Evolutionary conservation across 2,797 vertebrate species (phyloP), one percentile per base, ranked within the genome.

Genomic region (Okamejei kenojei): DNA sequence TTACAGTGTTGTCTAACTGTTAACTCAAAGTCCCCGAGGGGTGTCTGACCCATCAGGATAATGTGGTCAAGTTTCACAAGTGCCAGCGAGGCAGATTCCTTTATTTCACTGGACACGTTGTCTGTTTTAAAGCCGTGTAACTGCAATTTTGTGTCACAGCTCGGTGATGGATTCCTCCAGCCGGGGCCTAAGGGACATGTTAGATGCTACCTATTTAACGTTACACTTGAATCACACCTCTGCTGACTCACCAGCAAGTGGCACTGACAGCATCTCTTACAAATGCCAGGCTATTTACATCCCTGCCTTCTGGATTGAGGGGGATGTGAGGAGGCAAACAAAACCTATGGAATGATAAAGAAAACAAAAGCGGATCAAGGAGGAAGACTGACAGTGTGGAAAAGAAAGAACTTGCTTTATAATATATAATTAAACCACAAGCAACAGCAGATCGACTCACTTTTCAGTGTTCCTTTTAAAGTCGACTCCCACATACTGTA

Each of bases 181-280:
- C n/a, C 0, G 17, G 32, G 35, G 71, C 73, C 65, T 29, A 71
- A 54, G 90, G 90, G 90, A 26, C 38, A 38, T 21, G 73, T 74
- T 54, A 92, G 19, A 92, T 76, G 76, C 54, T 92, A 92, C 71
- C 90, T 68, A 32, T 65, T 65, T 68, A 68, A 29, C 71, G 54
- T 92, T 71, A 38, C 29, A 76, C 71, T 76, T 74, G 71, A 92
- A 92, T 92, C 90, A 76, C 90, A 92, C 90, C 71, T 92, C 71
- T 92, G 90, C 71, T 92, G 90, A 92, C 71, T 92, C 90, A 92
- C 90, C 5, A 76, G 11, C 23, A 26, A 74, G 71, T 29, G 23
- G 38, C 90, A 76, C 90, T 92, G 90, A 92, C 35, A 91, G 90
- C 90, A 91, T 35, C 13, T 74, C 19, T 73, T 91, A 74, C 68